Conservation (phyloP, 2,888 invertebrate genomes). For the Heteropelma amictum region DNA sequence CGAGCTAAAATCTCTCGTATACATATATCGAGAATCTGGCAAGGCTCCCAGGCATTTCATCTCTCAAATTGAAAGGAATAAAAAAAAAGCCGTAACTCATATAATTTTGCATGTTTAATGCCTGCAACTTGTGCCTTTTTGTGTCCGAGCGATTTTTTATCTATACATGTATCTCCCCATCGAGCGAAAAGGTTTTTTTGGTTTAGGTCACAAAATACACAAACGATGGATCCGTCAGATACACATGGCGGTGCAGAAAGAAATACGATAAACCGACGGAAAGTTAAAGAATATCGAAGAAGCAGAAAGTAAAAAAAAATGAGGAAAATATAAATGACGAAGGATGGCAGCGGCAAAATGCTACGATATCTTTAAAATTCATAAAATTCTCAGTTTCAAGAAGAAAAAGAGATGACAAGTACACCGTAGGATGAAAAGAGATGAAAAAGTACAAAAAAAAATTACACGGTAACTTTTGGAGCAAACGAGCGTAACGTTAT, state of each 20-base stretch:
- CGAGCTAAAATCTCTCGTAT: constrained; percentile 44
- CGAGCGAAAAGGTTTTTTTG: neutral
- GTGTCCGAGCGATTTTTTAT: neutral
- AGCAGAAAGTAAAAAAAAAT: neutral
- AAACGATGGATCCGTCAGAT: constrained; percentile 32
- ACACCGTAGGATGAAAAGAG: neutral
- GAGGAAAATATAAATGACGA: neutral
- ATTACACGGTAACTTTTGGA: no score
- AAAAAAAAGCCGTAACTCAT: neutral
- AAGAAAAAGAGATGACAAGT: neutral
- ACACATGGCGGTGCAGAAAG: constrained; percentile 30
- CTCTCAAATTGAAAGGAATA: no score
- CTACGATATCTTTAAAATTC: constrained; percentile 48
- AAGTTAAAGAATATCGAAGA: neutral
- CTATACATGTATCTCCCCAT: neutral
- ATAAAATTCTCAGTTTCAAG: constrained; percentile 25
- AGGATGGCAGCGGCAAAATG: constrained; percentile 30
- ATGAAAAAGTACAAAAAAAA: no score
- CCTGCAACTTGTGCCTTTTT: neutral
- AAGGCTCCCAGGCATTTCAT: constrained; percentile 49
- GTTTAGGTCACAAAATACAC: constrained; percentile 24
- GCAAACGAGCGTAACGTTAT: no score
- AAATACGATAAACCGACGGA: constrained; percentile 18
- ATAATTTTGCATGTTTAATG: neutral
- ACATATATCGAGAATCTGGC: constrained; percentile 42